These are phyloP conservation scores for Delia radicum DNA, from an alignment of 1,140 invertebrate species.

Conservation along the genomic window DNA sequence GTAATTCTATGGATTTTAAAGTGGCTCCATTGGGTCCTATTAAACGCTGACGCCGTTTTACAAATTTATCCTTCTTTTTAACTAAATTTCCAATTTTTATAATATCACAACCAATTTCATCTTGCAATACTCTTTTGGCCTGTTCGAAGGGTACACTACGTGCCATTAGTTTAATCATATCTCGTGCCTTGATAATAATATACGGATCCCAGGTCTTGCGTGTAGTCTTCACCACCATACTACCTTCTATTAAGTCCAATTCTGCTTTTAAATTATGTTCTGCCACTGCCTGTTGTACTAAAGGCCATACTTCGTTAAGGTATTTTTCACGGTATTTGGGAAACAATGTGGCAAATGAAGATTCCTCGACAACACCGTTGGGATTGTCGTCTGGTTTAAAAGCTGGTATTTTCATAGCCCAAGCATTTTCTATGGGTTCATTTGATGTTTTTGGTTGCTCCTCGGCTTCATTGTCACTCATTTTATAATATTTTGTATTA, in stretches of 20 bases:
- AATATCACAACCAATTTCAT: slow-evolving; percentile 92
- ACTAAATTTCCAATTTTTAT: slow-evolving; percentile 95
- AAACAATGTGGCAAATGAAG: slow-evolving; percentile 71
- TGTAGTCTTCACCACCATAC: slow-evolving; percentile 93
- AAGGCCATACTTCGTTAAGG: slow-evolving; percentile 91
- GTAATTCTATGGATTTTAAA: slow-evolving; percentile 93
- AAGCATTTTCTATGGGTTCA: slow-evolving; percentile 78
- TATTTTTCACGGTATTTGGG: slow-evolving; percentile 93
- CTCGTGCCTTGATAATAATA: slow-evolving; percentile 94
- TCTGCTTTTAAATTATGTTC: slow-evolving; percentile 84
- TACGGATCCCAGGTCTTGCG: slow-evolving; percentile 99
- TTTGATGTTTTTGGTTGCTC: slow-evolving; percentile 36
- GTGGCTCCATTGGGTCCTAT: slow-evolving; percentile 97
- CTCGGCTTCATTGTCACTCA: slow-evolving; percentile 46
- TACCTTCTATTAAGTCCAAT: slow-evolving; percentile 92
- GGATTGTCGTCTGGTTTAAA: slow-evolving; percentile 92
- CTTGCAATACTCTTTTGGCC: slow-evolving; percentile 79
- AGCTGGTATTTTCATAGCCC: slow-evolving; percentile 84
- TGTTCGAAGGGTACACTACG: slow-evolving; percentile 97
- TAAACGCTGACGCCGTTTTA: slow-evolving; percentile 90
- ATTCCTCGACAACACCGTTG: slow-evolving; percentile 72
- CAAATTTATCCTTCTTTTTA: slow-evolving; percentile 91
- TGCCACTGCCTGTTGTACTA: slow-evolving; percentile 83
- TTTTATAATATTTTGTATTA: slow-evolving; percentile 20
- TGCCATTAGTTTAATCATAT: slow-evolving; percentile 93